Percentiles rank a stretch among this genome's conserved stretches.
Evolutionary conservation across 2,113 vertebrate genomes (phyloP).

Genomic region (Ginglymostoma cirratum): DNA sequence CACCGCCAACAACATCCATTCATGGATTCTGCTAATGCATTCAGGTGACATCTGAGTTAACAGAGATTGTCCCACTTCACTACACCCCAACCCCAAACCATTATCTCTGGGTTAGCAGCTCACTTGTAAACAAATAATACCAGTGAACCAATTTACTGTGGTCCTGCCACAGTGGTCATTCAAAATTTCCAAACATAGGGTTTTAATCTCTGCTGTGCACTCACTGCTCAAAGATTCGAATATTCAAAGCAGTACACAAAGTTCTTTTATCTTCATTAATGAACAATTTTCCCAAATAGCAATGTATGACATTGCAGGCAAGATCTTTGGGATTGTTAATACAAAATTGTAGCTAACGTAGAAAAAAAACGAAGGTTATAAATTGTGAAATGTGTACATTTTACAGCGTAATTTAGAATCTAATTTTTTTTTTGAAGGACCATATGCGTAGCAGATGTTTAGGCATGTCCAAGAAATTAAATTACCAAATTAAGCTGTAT

Average conservation of each 20-base stretch:
- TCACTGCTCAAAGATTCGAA: background rate
- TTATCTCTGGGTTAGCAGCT: background rate
- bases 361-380: background rate
- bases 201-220: background rate
- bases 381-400: background rate
- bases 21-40: background rate
- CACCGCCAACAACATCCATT: background rate
- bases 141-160: background rate
- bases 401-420: background rate
- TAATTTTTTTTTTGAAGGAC: background rate
- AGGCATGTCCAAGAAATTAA: background rate
- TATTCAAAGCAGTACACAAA: background rate
- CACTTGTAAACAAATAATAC: background rate
- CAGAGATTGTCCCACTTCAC: background rate
- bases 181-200: background rate
- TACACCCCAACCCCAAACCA: background rate
- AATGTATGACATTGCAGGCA: background rate
- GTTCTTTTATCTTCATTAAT: background rate
- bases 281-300: background rate
- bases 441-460: slow-evolving; percentile 6
- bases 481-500: slow-evolving; percentile 13
- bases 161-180: background rate
- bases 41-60: background rate
- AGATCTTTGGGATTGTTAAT: background rate
- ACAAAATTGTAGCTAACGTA: background rate